phyloP scores from a whole-genome alignment of 2,113 vertebrate genomes.

The Calyptomena viridis region DNA sequence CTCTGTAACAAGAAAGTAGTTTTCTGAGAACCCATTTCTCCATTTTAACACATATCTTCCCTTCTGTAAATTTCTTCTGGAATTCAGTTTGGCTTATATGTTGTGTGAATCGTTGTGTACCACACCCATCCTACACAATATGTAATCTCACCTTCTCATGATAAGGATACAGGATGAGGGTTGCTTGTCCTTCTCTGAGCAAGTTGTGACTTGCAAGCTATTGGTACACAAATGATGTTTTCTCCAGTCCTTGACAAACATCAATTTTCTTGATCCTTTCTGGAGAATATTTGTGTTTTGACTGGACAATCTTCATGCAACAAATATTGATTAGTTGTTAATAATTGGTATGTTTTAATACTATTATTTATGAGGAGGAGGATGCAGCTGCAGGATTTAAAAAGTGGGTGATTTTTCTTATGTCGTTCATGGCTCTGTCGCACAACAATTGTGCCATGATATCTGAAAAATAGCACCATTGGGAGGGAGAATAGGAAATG shows the following conservation, averaged over 20 bases:
- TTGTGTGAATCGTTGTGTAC: not conserved
- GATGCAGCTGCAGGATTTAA: not conserved
- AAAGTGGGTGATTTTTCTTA: not conserved
- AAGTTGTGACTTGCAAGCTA: not conserved
- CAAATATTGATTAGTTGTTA: not conserved
- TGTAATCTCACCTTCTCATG: not conserved
- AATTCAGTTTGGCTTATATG: not conserved
- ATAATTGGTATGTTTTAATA: not conserved
- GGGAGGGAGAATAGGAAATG: not conserved
- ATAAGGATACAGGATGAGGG: not conserved
- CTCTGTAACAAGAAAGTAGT: not conserved
- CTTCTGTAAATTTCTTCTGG: not conserved
- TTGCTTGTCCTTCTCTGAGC: not conserved
- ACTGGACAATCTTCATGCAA: not conserved
- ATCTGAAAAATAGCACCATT: not conserved
- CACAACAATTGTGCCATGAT: not conserved
- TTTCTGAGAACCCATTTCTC: not conserved
- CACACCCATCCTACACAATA: not conserved
- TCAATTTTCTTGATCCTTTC: not conserved
- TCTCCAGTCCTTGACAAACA: not conserved
- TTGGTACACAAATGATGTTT: not conserved
- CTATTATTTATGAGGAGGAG: not conserved
- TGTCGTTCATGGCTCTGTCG: not conserved
- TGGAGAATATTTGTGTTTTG: not conserved
- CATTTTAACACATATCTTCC: not conserved